Conservation (phyloP, 2,797 vertebrate species). For the Mormyrops attenuatus region DNA sequence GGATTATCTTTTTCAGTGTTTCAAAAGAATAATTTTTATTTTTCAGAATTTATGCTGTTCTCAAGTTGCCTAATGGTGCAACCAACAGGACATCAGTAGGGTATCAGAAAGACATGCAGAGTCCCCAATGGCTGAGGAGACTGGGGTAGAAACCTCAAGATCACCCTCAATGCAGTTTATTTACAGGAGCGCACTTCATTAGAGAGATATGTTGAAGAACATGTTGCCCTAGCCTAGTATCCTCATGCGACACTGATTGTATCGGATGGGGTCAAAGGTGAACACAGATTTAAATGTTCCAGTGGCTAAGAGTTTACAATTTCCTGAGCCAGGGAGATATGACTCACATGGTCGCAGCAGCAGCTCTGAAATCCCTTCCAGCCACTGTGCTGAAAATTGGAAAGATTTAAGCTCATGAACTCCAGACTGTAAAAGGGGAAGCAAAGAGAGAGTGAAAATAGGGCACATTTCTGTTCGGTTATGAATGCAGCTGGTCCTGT, state of each 20-base stretch:
- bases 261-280: constrained; percentile 2
- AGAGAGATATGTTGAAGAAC: neutral
- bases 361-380: neutral
- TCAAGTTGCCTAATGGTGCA: neutral
- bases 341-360: neutral
- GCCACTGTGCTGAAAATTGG: neutral
- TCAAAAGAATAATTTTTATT: neutral
- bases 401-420: constrained; percentile 4
- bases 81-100: neutral
- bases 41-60: neutral
- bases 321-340: neutral
- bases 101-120: neutral
- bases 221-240: neutral
- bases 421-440: constrained; percentile 3
- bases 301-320: neutral
- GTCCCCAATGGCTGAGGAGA: neutral
- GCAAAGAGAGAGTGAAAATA: neutral
- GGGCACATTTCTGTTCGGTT: constrained; percentile 7
- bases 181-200: neutral
- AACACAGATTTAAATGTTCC: neutral
- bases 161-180: neutral
- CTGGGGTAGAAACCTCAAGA: neutral
- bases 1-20: neutral
- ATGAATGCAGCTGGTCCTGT: neutral
- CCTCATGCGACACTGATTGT: neutral